These are phyloP conservation scores for Beroe ovata DNA, from an alignment of 37 sponge, comb jelly and placozoan species.

Conservation along the genomic window DNA sequence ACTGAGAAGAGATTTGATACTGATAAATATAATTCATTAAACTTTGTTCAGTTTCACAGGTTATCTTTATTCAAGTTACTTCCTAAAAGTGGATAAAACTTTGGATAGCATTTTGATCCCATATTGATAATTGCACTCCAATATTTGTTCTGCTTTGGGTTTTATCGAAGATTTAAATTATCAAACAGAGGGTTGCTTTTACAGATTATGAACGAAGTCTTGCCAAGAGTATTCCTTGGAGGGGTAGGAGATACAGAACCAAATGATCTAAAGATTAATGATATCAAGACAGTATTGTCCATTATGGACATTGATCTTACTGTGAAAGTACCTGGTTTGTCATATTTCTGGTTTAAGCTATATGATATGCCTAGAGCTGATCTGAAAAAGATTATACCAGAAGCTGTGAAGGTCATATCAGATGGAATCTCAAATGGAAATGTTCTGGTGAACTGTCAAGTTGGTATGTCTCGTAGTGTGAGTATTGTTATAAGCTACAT, in stretches of 20 bases:
- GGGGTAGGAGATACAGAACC: neutral
- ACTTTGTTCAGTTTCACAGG: too few relatives aligned
- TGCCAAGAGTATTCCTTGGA: constrained; percentile 31
- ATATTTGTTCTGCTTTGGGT: too few relatives aligned
- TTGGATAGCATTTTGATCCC: too few relatives aligned
- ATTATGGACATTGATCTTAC: constrained; percentile 5
- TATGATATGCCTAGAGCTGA: constrained; percentile 41
- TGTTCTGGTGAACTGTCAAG: constrained; percentile 57
- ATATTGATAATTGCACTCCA: too few relatives aligned
- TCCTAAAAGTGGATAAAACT: too few relatives aligned
- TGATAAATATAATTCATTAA: too few relatives aligned
- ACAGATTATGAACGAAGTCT: constrained; percentile 44
- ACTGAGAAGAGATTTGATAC: too few relatives aligned
- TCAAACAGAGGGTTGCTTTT: too few relatives aligned
- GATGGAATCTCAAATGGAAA: neutral
- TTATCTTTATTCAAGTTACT: too few relatives aligned
- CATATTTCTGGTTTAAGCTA: constrained; percentile 5
- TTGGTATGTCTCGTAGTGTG: constrained; percentile 63
- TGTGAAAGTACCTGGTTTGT: neutral
- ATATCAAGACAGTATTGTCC: constrained; percentile 30
- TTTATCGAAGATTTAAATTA: too few relatives aligned
- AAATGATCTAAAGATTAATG: neutral
- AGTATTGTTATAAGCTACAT: constrained; percentile 33
- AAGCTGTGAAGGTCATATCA: neutral
- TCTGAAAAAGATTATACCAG: neutral